Evolutionary conservation across 2,113 vertebrate species (phyloP).

Genomic region (Rhea americana): DNA sequence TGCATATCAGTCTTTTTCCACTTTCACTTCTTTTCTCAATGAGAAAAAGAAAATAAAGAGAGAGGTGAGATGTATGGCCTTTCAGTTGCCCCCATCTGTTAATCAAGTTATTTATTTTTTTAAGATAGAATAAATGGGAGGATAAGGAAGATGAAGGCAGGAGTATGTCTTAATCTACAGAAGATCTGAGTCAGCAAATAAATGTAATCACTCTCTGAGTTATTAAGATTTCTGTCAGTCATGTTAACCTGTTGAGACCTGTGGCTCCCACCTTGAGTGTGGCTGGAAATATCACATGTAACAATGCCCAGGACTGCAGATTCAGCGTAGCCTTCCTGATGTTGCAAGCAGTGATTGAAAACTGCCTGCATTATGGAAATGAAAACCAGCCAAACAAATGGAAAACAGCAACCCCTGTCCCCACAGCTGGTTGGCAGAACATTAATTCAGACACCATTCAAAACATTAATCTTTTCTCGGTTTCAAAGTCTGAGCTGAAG

Average conservation of each 20-base stretch:
- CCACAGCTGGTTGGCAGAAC: constrained; percentile 8
- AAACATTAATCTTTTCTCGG: constrained; percentile 40
- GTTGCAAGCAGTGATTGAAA: constrained; percentile 2
- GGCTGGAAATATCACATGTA: constrained; percentile 4
- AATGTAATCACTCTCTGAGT: constrained; percentile 29
- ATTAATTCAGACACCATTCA: not conserved
- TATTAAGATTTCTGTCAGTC: not conserved
- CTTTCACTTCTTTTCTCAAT: not conserved
- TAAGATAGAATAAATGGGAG: constrained; percentile 37
- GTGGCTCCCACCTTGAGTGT: not conserved
- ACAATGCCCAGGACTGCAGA: not conserved
- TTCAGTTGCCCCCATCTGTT: constrained; percentile 30
- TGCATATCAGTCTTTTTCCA: not conserved
- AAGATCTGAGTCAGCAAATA: constrained; percentile 44
- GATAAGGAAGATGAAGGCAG: constrained; percentile 30
- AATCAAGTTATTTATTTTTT: constrained; percentile 26
- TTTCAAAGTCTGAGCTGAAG: constrained; percentile 35
- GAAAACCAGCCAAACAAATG: not conserved
- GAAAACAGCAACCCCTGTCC: not conserved
- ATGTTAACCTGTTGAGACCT: constrained; percentile 32
- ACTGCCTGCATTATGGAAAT: not conserved
- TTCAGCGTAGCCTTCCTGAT: not conserved
- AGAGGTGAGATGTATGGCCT: constrained; percentile 29
- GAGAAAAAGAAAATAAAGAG: constrained; percentile 5
- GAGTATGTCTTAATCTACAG: constrained; percentile 23